phyloP scores from a whole-genome alignment of 64 coral and sea anemone genomes.

The Actinia tenebrosa region DNA sequence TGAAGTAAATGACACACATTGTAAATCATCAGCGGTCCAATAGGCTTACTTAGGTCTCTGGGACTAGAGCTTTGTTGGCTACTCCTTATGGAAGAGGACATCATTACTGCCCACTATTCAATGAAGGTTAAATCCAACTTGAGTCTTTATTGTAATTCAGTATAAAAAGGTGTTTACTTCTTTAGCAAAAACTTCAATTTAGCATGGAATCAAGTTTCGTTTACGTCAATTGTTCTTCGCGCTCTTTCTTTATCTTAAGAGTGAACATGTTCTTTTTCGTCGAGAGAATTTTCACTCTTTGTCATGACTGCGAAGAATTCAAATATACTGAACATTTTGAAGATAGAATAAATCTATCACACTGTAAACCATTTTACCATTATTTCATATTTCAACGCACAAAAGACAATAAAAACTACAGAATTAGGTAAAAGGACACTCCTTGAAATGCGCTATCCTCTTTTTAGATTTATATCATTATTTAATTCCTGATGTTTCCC shows the following conservation, averaged over 20 bases:
- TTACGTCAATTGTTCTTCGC: neutral
- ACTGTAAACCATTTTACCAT: too few relatives aligned
- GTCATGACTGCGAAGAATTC: neutral
- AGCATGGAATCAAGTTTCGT: neutral
- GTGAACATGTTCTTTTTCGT: too few relatives aligned
- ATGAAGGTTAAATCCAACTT: neutral
- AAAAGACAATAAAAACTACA: neutral
- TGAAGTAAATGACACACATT: conserved; percentile 14
- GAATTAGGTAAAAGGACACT: neutral
- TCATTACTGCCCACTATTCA: neutral
- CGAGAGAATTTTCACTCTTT: neutral
- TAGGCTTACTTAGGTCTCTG: conserved; percentile 2
- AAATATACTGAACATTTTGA: too few relatives aligned
- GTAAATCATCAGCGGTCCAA: neutral
- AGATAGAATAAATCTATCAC: too few relatives aligned
- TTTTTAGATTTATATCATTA: neutral
- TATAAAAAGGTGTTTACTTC: neutral
- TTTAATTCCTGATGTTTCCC: neutral
- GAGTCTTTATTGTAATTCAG: neutral
- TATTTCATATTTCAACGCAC: too few relatives aligned
- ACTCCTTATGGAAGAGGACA: neutral
- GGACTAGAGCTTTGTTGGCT: neutral
- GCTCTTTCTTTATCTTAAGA: neutral
- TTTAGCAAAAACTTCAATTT: neutral
- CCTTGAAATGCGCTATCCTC: neutral